Base-by-base conservation (phyloP, 2,888 invertebrate genomes). In the Thumatha senex region DNA sequence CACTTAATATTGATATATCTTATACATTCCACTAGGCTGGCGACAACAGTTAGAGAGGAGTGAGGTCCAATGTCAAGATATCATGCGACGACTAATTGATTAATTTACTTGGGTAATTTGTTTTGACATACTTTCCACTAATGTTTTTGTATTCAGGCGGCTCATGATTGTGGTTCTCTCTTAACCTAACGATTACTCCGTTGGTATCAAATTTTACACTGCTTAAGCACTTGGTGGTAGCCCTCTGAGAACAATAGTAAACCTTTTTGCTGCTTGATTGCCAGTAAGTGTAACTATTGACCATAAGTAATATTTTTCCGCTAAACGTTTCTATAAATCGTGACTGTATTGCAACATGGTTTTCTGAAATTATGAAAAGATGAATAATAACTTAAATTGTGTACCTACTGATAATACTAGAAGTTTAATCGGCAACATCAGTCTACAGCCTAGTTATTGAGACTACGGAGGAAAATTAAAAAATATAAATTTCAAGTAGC, bases 161-260 rank as follows among this genome's bases (percentile, higher is more conserved):
- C 2, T 15, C 35, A 36, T 54, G 54, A 18, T 46, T 54, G 29
- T 54, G 54, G 5, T 40, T 35, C 34, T 35, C 48, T 2, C 9
- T 39, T 9, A 44, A 36, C n/a, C 40, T 36, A 11, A 24, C 10
- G n/a, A 54, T 42, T 5, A 3, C 5, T 0, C 61, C 61, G 11
- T 54, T 24, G 1, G 12, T 12, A 8, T 40, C 48, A 24, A 67
- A 2, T 44, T 56, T 63, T 12, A 67, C 54, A n/a, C 46, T 57
- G 1, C 66, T 63, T 33, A 44, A 50, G 34, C 71, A 71, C 7
- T 57, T 55, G 12, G 7, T 13, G 9, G 39, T 33, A 2, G 46
- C 40, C 40, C 60, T 61, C 40, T 59, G 65, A 0, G 67, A 67
- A 44, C 72, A 72, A 38, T 70, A 71, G 43, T 55, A 72, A 18